These are phyloP conservation scores for Pterois miles DNA, from an alignment of 2,797 vertebrate species.

Conservation along the genomic window DNA sequence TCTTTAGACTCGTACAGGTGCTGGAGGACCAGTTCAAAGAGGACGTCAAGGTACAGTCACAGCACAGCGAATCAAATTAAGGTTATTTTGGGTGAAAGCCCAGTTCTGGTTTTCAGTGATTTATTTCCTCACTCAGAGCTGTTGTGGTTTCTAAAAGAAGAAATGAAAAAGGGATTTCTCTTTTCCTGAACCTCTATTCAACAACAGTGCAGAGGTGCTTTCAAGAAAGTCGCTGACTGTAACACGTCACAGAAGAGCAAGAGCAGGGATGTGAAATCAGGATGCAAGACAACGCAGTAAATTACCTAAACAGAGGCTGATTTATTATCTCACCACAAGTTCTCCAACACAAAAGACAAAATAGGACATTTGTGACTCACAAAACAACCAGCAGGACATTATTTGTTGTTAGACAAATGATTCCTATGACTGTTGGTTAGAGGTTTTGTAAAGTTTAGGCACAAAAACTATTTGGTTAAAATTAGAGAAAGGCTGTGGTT, in stretches of 20 bases:
- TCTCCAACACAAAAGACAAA: not conserved
- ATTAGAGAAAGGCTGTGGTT: not conserved
- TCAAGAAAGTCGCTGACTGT: not conserved
- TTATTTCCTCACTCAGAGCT: not conserved
- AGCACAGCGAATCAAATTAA: not conserved
- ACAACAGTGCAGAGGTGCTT: not conserved
- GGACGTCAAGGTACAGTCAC: conserved; percentile 65
- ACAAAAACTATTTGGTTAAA: not conserved
- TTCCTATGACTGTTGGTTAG: not conserved
- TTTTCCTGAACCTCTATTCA: accelerated
- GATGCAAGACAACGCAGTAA: not conserved
- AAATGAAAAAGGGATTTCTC: not conserved
- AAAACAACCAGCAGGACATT: not conserved
- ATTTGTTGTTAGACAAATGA: not conserved
- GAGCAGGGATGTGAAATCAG: not conserved
- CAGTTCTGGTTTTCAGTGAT: not conserved
- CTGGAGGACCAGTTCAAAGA: conserved; percentile 76
- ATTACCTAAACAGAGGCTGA: not conserved
- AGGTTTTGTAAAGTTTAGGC: not conserved
- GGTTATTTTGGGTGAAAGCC: not conserved
- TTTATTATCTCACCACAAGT: not conserved
- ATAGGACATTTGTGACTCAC: not conserved
- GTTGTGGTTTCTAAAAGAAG: conserved; percentile 17
- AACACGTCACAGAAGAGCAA: accelerated
- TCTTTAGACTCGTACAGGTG: conserved; percentile 33